phyloP scores from a whole-genome alignment of 2,888 invertebrate genomes.

The Cantharis rufa region DNA sequence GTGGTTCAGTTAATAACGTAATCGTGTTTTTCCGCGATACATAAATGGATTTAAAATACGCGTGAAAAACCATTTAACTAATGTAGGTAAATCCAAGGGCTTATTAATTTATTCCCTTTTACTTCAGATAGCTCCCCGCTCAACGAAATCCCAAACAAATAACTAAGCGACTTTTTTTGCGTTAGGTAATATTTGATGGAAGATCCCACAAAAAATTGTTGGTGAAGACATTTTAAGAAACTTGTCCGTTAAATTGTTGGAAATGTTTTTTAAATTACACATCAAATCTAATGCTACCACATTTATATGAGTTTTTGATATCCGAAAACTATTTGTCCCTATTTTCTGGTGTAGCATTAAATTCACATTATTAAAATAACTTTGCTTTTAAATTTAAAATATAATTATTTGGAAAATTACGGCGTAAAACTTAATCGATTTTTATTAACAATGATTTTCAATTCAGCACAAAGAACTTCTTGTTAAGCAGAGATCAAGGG shows the following conservation, averaged over 20 bases:
- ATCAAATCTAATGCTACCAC: not conserved
- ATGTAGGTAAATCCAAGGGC: not conserved
- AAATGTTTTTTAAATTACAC: not conserved
- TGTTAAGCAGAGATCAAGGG: conserved; percentile 26
- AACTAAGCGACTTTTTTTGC: not conserved
- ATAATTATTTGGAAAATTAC: not conserved
- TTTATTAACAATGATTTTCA: conserved; percentile 38
- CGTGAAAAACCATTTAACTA: conserved; percentile 15
- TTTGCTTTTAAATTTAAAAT: not conserved
- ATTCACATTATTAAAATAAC: not conserved
- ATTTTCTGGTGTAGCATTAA: not conserved
- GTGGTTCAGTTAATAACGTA: not conserved
- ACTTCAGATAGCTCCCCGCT: not conserved
- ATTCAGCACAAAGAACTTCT: conserved; percentile 29
- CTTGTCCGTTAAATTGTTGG: not conserved
- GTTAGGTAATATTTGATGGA: not conserved
- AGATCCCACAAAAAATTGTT: not conserved
- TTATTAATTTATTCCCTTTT: not conserved
- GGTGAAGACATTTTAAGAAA: not conserved
- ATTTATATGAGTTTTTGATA: not conserved
- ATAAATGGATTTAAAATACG: not conserved
- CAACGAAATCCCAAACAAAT: not conserved
- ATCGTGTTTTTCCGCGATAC: not conserved
- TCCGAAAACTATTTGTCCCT: not conserved
- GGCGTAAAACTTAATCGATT: conserved; percentile 6